Evolutionary conservation across 2,888 invertebrate genomes (phyloP).

Genomic region (Chloromyia formosa): DNA sequence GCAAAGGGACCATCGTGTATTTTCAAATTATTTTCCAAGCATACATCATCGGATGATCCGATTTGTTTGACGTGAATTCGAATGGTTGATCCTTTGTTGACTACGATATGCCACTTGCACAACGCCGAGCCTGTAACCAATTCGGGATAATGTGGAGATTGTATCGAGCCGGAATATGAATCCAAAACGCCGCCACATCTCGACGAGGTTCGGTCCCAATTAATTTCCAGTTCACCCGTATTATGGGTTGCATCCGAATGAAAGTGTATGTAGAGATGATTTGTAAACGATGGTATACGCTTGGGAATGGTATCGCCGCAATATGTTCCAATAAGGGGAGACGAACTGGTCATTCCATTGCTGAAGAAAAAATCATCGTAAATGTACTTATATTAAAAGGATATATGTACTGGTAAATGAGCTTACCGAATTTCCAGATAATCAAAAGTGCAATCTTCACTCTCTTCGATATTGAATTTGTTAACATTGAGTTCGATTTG

Average conservation of each 20-base stretch:
- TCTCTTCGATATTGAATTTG: constrained; percentile 72
- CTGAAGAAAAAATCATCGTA: constrained; percentile 62
- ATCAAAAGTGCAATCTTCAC: constrained; percentile 69
- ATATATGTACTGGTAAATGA: not conserved
- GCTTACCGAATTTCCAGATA: constrained; percentile 76
- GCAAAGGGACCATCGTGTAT: constrained; percentile 11
- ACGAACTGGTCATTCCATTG: constrained; percentile 76
- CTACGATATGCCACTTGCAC: constrained; percentile 83
- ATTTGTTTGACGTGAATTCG: constrained; percentile 65
- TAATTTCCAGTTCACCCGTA: constrained; percentile 75
- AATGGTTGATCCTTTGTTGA: constrained; percentile 76
- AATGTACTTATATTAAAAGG: not conserved
- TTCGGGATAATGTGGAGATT: constrained; percentile 86
- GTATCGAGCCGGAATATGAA: constrained; percentile 76
- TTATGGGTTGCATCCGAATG: constrained; percentile 73
- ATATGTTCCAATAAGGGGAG: constrained; percentile 82
- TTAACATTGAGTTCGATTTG: constrained; percentile 77
- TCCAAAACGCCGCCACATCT: constrained; percentile 86
- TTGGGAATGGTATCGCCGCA: constrained; percentile 76
- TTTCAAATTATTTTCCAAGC: not conserved
- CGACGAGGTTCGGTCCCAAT: constrained; percentile 72
- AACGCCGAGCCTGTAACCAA: constrained; percentile 74
- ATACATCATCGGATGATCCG: not conserved
- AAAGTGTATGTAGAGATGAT: constrained; percentile 79
- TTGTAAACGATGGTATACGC: constrained; percentile 76